These are phyloP conservation scores for Cryptoblepharus egeriae DNA, from an alignment of 2,797 vertebrate genomes.

Conservation along the genomic window DNA sequence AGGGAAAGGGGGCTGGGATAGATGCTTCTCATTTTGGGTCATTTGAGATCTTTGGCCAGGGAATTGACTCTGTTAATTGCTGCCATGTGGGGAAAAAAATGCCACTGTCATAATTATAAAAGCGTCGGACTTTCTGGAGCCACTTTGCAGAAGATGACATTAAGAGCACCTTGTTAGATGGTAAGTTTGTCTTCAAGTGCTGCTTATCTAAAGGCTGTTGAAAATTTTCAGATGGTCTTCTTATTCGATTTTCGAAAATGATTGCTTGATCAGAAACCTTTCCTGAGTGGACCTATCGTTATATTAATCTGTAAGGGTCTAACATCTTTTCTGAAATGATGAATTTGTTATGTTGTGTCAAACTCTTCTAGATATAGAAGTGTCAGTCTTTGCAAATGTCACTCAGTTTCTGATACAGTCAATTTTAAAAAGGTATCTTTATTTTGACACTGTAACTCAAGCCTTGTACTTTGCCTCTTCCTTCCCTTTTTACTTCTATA, in stretches of 20 bases:
- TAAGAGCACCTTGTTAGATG: background rate
- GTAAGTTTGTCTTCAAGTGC: conserved; percentile 20
- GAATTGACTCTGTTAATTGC: background rate
- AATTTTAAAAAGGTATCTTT: background rate
- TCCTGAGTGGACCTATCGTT: no score
- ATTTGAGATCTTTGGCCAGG: background rate
- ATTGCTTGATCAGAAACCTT: background rate
- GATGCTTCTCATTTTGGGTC: background rate
- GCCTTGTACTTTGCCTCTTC: background rate
- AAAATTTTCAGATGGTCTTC: background rate
- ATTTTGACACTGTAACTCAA: background rate
- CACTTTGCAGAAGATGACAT: background rate
- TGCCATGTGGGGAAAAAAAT: background rate
- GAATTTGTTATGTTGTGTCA: background rate
- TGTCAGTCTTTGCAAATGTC: background rate
- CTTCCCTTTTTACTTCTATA: background rate
- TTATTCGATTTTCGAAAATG: background rate
- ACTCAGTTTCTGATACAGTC: background rate
- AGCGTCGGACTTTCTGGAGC: background rate
- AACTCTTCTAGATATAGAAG: background rate
- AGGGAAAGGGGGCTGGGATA: background rate
- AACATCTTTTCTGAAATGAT: background rate
- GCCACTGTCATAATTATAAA: conserved; percentile 3
- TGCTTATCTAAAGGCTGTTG: background rate
- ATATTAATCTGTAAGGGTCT: no score